Base-by-base conservation (phyloP, 2,888 invertebrate species). In the Drosophila multiciliata region DNA sequence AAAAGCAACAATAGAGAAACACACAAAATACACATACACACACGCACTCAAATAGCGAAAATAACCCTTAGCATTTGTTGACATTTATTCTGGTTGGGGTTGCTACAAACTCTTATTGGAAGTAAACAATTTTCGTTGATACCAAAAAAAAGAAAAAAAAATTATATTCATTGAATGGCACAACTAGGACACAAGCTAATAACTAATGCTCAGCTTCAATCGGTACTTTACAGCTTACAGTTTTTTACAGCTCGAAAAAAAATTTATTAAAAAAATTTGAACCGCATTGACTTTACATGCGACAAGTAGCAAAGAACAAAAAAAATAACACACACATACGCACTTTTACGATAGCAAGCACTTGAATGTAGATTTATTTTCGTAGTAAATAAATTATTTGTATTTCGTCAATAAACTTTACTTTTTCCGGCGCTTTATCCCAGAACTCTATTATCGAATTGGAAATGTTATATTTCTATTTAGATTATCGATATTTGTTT, bases 381-480 rank as follows among this genome's bases (percentile, higher is more conserved):
- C 35, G 48, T 61, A 49, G 49, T 57, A 50, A 48, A 48, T 61
- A 23, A 49, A 57, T 38, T 58, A 66, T 57, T 71, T 80, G 52
- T 32, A 35, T 62, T 58, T 50, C 52, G 49, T 53, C 45, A 80
- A 71, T 50, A 60, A 62, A 60, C 52, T 45, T 38, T 58, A 75
- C 54, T 78, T 72, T 58, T 54, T 80, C 80, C 78, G 78, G 80
- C 65, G 63, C 75, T 71, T 76, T 76, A 76, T 76, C 80, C 68
- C 52, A 80, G 76, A 78, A 78, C 78, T 68, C 59, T 68, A 53
- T 71, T 72, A 80, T 76, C 80, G 78, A 75, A 78, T 72, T 71
- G 71, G 57, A 50, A 78, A 71, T 80, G 66, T 38, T 64, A 36
- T 42, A 48, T 57, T 40, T 58, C 58, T 55, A 68, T 33, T 73